Conservation (phyloP, 1,140 invertebrate genomes). For the Vanessa atalanta region DNA sequence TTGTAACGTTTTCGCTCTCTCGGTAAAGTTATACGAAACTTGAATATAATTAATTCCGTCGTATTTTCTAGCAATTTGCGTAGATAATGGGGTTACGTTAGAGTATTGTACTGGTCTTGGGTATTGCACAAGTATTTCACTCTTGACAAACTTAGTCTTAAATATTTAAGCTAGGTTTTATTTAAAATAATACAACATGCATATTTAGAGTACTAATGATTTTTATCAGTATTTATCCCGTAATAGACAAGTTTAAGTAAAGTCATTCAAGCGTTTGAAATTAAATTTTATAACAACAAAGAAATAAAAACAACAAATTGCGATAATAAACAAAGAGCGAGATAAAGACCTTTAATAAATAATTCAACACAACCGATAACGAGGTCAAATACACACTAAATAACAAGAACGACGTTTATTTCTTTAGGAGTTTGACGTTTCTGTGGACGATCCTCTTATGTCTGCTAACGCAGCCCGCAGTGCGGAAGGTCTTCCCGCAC, state of each 20-base stretch:
- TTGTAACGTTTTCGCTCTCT: slow-evolving; percentile 19
- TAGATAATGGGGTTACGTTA: neutral
- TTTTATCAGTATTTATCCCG: neutral
- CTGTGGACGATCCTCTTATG: slow-evolving; percentile 73
- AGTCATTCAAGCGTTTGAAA: neutral
- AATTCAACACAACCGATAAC: slow-evolving; percentile 41
- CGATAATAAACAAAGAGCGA: slow-evolving; percentile 28
- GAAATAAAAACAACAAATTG: slow-evolving; percentile 21
- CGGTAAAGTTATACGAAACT: neutral
- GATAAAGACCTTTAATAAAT: slow-evolving; percentile 49
- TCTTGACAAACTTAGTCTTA: too few relatives aligned
- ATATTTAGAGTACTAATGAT: neutral
- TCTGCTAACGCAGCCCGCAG: slow-evolving; percentile 73
- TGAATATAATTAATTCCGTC: neutral
- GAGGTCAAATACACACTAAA: slow-evolving; percentile 45
- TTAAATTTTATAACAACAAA: neutral
- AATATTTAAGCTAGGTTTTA: too few relatives aligned
- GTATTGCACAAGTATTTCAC: too few relatives aligned
- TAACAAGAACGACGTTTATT: slow-evolving; percentile 42
- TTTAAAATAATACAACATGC: neutral
- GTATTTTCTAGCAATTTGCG: neutral
- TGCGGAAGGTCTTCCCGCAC: slow-evolving; percentile 80
- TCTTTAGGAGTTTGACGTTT: slow-evolving; percentile 38
- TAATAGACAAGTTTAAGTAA: neutral
- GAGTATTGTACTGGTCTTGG: neutral